phyloP scores from a whole-genome alignment of 2,113 vertebrate species.

The Piprites chloris region DNA sequence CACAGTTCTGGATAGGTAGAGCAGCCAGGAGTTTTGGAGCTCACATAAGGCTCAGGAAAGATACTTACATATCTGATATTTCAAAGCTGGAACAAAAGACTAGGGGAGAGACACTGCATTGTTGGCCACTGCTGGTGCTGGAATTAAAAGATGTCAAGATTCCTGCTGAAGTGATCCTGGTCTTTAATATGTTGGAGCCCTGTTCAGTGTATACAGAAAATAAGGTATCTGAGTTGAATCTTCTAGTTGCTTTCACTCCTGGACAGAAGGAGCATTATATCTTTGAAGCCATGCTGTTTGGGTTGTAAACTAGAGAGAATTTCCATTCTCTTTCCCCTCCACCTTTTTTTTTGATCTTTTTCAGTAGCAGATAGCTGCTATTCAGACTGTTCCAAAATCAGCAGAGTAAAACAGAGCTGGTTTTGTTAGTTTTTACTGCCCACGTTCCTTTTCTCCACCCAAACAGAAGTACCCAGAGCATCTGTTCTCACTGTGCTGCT shows the following conservation, averaged over 20 bases:
- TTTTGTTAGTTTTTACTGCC: neutral
- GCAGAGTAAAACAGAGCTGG: neutral
- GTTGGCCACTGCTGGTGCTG: neutral
- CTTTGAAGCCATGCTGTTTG: neutral
- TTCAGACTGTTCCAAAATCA: neutral
- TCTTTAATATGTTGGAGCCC: neutral
- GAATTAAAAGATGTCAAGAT: neutral
- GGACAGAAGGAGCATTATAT: neutral
- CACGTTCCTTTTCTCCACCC: neutral
- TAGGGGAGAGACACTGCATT: neutral
- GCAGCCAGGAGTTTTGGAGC: neutral
- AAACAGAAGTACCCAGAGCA: neutral
- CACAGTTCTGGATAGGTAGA: neutral
- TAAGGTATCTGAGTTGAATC: neutral
- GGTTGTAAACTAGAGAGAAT: neutral
- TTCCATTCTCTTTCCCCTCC: neutral
- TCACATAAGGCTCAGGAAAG: neutral
- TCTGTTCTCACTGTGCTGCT: neutral
- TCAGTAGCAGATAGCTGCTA: neutral
- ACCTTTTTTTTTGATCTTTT: neutral
- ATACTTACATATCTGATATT: fast-evolving
- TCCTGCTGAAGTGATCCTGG: neutral
- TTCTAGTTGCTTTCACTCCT: neutral
- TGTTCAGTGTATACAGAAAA: neutral
- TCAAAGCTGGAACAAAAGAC: neutral